These are phyloP conservation scores for Lycorma delicatula DNA, from an alignment of 1,140 invertebrate species.

Conservation along the genomic window DNA sequence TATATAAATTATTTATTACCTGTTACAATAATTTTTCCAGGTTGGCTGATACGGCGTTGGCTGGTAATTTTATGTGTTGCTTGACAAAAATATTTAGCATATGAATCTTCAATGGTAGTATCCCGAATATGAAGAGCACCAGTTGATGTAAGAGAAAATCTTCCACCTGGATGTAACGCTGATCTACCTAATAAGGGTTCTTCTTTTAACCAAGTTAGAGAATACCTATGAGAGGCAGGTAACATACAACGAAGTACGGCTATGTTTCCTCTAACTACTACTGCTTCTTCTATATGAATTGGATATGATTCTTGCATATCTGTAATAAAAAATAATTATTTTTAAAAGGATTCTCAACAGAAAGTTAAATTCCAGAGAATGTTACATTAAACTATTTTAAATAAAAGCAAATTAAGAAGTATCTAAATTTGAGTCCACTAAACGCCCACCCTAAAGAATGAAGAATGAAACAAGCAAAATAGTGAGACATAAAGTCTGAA, in stretches of 20 bases:
- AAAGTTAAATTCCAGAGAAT: too few relatives aligned
- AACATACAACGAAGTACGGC: slow-evolving; percentile 45
- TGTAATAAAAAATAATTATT: slow-evolving; percentile 25
- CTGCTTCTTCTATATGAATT: slow-evolving; percentile 39
- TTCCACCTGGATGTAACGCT: slow-evolving; percentile 25
- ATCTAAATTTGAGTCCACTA: too few relatives aligned
- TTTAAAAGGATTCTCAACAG: too few relatives aligned
- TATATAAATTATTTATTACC: slow-evolving; percentile 42
- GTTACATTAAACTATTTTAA: too few relatives aligned
- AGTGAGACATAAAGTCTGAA: too few relatives aligned
- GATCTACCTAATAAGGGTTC: slow-evolving; percentile 18
- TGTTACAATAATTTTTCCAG: slow-evolving; percentile 58
- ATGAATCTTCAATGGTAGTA: slow-evolving; percentile 53
- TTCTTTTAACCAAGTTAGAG: slow-evolving; percentile 38
- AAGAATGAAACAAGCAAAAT: too few relatives aligned
- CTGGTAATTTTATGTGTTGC: slow-evolving; percentile 63
- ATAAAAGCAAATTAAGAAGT: too few relatives aligned
- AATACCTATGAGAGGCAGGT: slow-evolving; percentile 32
- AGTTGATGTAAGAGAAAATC: slow-evolving; percentile 47
- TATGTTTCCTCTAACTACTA: slow-evolving; percentile 41
- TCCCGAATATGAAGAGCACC: slow-evolving; percentile 63
- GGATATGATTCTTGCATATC: slow-evolving; percentile 39
- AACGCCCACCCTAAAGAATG: too few relatives aligned
- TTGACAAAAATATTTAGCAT: slow-evolving; percentile 59
- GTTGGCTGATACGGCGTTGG: slow-evolving; percentile 55